A percentile compares a stretch with the other conserved stretches of the same genome.
Conservation (phyloP, 2,113 vertebrate genomes). For the Chiloscyllium plagiosum region DNA sequence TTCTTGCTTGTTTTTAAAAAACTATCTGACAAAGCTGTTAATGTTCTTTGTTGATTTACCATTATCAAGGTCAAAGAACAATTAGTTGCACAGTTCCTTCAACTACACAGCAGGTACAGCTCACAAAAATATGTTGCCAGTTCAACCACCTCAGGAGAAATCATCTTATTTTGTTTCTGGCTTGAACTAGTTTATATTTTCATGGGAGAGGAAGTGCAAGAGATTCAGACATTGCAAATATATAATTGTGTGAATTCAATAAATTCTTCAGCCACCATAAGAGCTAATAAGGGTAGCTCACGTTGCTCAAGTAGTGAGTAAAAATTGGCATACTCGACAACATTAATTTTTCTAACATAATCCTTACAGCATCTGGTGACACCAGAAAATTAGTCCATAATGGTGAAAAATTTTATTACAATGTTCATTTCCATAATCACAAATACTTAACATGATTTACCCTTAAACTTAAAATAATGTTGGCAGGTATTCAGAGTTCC, state of each 20-base stretch:
- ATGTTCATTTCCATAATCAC: background rate
- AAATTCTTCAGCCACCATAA: background rate
- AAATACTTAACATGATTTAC: background rate
- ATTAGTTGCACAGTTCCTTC: background rate
- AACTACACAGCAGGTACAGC: background rate
- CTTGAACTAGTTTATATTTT: background rate
- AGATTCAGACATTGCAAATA: background rate
- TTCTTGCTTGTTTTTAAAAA: background rate
- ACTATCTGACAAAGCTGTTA: background rate
- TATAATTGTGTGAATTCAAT: constrained; percentile 7
- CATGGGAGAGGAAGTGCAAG: background rate
- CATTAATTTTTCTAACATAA: background rate
- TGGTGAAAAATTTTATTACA: background rate
- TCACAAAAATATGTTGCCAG: background rate
- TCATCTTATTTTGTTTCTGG: constrained; percentile 7
- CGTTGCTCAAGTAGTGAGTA: background rate
- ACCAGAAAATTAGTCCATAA: background rate
- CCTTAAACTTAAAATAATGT: background rate
- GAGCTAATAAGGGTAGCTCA: background rate
- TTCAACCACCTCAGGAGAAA: background rate
- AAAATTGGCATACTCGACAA: background rate
- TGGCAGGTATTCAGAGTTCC: background rate
- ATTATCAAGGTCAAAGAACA: constrained; percentile 1
- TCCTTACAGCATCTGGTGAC: background rate
- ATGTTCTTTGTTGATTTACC: background rate